phyloP scores from a whole-genome alignment of 2,113 vertebrate species.

The Strigops habroptila region DNA sequence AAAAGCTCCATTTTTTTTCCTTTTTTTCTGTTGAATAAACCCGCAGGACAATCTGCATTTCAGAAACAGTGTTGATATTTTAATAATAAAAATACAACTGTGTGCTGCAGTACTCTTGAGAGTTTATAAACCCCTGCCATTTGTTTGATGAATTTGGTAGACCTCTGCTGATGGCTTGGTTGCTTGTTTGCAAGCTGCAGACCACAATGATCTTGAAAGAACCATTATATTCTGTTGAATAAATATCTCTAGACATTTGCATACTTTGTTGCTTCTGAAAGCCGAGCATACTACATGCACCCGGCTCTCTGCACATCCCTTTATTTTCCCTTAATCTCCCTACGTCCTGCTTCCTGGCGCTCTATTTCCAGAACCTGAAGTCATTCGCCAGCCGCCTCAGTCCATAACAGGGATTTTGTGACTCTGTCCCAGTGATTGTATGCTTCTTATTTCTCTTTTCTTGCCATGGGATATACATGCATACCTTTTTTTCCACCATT shows the following conservation, averaged over 20 bases:
- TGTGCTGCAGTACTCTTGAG: neutral
- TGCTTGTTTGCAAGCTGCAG: neutral
- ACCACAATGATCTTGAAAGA: conserved; percentile 1
- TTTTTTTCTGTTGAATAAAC: neutral
- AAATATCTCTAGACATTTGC: neutral
- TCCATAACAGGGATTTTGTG: neutral
- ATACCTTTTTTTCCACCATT: neutral
- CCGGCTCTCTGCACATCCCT: neutral
- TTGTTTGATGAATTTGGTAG: neutral
- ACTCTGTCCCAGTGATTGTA: neutral
- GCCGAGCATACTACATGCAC: neutral
- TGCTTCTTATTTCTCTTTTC: neutral
- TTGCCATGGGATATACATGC: neutral
- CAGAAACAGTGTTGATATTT: neutral
- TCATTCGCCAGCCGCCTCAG: neutral
- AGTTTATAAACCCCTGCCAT: neutral
- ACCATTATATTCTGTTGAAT: conserved; percentile 26
- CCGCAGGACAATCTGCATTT: neutral
- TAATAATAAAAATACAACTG: neutral
- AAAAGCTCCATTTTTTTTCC: neutral
- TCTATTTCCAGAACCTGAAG: neutral
- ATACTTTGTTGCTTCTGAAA: conserved; percentile 31
- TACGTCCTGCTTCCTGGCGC: neutral
- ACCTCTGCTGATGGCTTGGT: neutral
- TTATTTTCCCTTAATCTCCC: conserved; percentile 1